phyloP scores from a whole-genome alignment of 2,888 invertebrate genomes.

The Agrilus biguttatus region DNA sequence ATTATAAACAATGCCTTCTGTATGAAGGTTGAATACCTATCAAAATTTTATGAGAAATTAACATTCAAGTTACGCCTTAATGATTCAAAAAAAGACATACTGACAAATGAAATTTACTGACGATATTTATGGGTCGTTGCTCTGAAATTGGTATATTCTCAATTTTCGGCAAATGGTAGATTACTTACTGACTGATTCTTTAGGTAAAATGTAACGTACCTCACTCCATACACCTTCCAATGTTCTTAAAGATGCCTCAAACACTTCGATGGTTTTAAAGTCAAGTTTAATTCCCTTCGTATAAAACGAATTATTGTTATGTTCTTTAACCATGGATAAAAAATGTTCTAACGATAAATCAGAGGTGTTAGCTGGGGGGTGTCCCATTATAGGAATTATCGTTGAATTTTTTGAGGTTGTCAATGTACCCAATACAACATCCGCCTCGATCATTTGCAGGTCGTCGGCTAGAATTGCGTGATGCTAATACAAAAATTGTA shows the following conservation, averaged over 20 bases:
- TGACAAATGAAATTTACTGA: no score
- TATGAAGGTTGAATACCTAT: no score
- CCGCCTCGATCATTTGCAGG: conserved; percentile 74
- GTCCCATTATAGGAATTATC: conserved; percentile 68
- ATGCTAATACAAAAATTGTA: no score
- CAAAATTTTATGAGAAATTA: no score
- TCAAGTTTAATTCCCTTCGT: conserved; percentile 75
- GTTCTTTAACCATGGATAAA: conserved; percentile 33
- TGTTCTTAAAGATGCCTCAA: conserved; percentile 40
- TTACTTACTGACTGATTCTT: no score
- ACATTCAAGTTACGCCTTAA: no score
- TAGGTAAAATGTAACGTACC: conserved; percentile 1
- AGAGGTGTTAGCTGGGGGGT: conserved; percentile 58
- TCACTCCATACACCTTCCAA: conserved; percentile 18
- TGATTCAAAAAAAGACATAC: no score
- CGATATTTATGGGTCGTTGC: no score
- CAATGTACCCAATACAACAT: conserved; percentile 56
- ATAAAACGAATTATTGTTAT: conserved; percentile 35
- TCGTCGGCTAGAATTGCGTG: conserved; percentile 13
- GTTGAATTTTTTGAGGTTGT: conserved; percentile 32
- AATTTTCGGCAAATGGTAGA: no score
- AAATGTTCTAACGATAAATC: conserved; percentile 65
- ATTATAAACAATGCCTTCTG: no score
- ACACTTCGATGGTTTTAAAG: conserved; percentile 69
- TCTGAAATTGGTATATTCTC: no score